phyloP scores from a whole-genome alignment of 1,140 invertebrate genomes.

The Eufriesea mexicana region DNA sequence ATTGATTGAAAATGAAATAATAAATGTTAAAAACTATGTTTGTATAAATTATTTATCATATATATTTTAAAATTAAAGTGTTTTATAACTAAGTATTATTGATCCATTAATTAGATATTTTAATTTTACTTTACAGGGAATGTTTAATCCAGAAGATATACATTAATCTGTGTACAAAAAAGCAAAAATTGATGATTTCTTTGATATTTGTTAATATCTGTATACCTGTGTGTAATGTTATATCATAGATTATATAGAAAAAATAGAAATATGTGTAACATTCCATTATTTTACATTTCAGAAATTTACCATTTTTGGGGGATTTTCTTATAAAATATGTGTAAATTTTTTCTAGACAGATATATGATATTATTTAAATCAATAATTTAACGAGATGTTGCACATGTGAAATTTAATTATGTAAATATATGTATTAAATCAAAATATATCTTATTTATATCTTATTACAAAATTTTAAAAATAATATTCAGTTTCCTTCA shows the following conservation, averaged over 20 bases:
- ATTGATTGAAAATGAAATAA: too few species aligned
- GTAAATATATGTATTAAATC: constrained; percentile 21
- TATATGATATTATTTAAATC: constrained; percentile 13
- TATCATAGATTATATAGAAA: constrained; percentile 20
- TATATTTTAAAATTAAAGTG: neutral
- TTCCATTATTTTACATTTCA: constrained; percentile 36
- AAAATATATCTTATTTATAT: constrained; percentile 13
- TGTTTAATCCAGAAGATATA: constrained; percentile 93
- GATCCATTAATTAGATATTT: constrained; percentile 1
- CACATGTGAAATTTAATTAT: constrained; percentile 15
- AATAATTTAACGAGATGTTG: neutral
- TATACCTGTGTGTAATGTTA: constrained; percentile 30
- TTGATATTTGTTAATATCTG: constrained; percentile 35
- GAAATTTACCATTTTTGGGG: neutral
- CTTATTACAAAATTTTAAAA: neutral
- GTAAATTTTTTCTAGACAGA: constrained; percentile 27
- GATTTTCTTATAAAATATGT: constrained; percentile 8
- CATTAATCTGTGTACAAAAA: constrained; percentile 68
- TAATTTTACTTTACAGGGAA: constrained; percentile 85
- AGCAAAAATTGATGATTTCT: constrained; percentile 18
- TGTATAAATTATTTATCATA: neutral
- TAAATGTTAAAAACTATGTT: neutral
- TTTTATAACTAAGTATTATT: too few species aligned
- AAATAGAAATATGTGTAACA: constrained; percentile 37
- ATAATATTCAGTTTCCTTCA: neutral